Evolutionary conservation across 2,888 invertebrate genomes (phyloP), one percentile per base, ranked within the genome.

Genomic region (Taphrorychus bicolor): DNA sequence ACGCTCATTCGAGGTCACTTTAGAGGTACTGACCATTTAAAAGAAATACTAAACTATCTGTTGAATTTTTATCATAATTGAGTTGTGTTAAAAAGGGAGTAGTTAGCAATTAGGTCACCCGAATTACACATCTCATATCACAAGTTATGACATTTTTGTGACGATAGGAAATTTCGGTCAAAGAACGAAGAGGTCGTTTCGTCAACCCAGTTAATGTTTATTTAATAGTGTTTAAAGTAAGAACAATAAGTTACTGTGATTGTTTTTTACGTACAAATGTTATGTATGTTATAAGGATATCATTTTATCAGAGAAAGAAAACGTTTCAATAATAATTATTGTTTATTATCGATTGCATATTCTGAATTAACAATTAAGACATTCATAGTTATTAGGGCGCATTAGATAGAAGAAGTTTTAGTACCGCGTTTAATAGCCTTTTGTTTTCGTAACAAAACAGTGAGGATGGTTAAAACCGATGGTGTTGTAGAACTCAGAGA

Each of bases 71-170:
- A 45, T 58, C 45, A 21, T 32, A 58, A 40, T 19, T 23, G 4
- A 41, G 19, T 41, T 21, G 16, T 7, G 7, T 45, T 45, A 14
- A 14, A 40, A 21, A 42, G 45, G 22, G 58, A 23, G 11, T 58
- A 45, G 58, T 21, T 45, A 45, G n/a, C 14, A 58, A 45, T 58
- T 32, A 14, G 58, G 58, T 58, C 58, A 22, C 17, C 19, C 5
- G 21, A 58, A 18, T 58, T 58, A 18, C 2, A 14, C 14, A 45
- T 45, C 14, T 45, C 17, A 17, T 42, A 14, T n/a, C 7, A 41
- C 45, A 57, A 14, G 45, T 21, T 45, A 42, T 45, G 58, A 18
- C 41, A 58, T 58, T 42, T 23, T 58, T 58, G n/a, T 22, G 45
- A 14, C 16, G 45, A 58, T 45, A 45, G 45, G 45, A 45, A 45